phyloP scores from a whole-genome alignment of 2,797 vertebrate species.

The Enteromius trimaculatus region DNA sequence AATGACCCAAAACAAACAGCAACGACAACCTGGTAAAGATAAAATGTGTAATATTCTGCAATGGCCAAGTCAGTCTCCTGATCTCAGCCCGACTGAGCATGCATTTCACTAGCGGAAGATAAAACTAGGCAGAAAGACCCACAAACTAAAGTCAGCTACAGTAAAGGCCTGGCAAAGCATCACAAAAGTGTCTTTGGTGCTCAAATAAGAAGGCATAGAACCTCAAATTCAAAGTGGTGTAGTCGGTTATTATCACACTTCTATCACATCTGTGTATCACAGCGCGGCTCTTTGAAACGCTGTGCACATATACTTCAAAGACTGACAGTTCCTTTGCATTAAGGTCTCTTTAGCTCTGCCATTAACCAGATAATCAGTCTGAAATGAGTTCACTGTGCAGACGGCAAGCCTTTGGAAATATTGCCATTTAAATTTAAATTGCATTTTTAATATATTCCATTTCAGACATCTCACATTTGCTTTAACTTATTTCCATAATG shows the following conservation, averaged over 20 bases:
- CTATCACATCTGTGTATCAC: constrained; percentile 12
- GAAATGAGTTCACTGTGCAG: constrained; percentile 47
- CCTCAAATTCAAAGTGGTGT: neutral
- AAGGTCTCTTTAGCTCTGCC: constrained; percentile 55
- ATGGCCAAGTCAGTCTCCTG: no score
- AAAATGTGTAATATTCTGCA: no score
- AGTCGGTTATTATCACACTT: neutral
- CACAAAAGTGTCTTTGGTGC: no score
- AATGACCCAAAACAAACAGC: no score
- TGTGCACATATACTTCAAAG: constrained; percentile 34
- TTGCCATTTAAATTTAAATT: constrained; percentile 66
- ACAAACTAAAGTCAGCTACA: no score
- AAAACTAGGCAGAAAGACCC: no score
- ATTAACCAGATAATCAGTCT: constrained; percentile 61
- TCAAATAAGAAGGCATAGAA: neutral
- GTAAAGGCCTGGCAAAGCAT: no score
- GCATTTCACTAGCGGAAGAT: no score
- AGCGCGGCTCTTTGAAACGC: constrained; percentile 16
- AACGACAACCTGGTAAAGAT: no score
- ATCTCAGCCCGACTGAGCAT: no score
- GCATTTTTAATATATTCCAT: constrained; percentile 64
- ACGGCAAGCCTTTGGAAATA: constrained; percentile 54
- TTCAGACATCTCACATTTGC: constrained; percentile 53
- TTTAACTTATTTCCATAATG: constrained; percentile 53
- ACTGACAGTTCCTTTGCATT: constrained; percentile 48